phyloP scores from a whole-genome alignment of 2,113 vertebrate species.

The Corythaixoides concolor region DNA sequence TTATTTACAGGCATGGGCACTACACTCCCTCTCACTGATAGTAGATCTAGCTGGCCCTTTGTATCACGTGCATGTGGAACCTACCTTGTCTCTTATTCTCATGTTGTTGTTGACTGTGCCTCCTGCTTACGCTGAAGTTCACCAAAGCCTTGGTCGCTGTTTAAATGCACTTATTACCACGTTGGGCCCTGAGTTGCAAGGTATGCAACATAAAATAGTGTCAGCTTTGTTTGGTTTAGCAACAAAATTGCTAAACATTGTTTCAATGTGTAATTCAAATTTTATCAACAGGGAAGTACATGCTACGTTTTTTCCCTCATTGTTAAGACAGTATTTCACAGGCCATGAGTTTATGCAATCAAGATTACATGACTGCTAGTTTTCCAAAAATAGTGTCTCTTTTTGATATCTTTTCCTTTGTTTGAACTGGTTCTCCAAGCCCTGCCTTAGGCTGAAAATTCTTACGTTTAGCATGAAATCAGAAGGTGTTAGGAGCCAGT shows the following conservation, averaged over 20 bases:
- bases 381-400: background rate
- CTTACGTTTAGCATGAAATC: background rate
- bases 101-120: slow-evolving; percentile 84
- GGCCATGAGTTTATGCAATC: background rate
- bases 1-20: slow-evolving; percentile 84
- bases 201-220: slow-evolving; percentile 35
- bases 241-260: background rate
- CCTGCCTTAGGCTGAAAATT: background rate
- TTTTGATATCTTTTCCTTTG: background rate
- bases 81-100: slow-evolving; percentile 84
- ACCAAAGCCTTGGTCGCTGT: slow-evolving; percentile 84
- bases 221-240: background rate
- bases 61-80: slow-evolving; percentile 82
- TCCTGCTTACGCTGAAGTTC: slow-evolving; percentile 86
- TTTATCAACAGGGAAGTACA: background rate
- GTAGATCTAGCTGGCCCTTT: slow-evolving; percentile 86
- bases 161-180: slow-evolving; percentile 80
- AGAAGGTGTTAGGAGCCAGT: background rate
- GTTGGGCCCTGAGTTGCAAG: slow-evolving; percentile 84
- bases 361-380: background rate
- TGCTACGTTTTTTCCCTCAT: accelerated
- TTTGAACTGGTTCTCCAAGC: background rate
- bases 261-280: background rate
- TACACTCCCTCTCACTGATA: slow-evolving; percentile 87
- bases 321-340: background rate